Evolutionary conservation across 2,797 vertebrate genomes (phyloP).

Genomic region (Anniella stebbinsi): DNA sequence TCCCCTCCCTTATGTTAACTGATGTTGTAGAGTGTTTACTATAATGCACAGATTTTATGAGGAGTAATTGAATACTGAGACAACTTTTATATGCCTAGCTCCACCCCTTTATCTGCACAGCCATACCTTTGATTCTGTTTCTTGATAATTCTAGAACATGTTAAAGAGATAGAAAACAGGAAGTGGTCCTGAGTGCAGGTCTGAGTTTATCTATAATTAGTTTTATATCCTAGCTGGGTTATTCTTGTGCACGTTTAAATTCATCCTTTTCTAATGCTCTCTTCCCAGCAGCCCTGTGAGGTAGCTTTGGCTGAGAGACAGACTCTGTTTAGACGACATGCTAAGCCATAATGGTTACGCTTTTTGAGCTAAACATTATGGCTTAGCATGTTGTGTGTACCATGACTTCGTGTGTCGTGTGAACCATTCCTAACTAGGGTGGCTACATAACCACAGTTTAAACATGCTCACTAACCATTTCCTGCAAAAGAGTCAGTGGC

Average conservation of each 20-base stretch:
- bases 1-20: background rate
- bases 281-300: background rate
- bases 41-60: background rate
- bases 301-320: background rate
- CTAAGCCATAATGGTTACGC: too few species aligned
- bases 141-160: background rate
- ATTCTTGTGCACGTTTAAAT: background rate
- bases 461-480: too few species aligned
- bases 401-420: too few species aligned
- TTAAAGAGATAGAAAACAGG: background rate
- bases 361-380: too few species aligned
- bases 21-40: constrained; percentile 2
- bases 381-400: too few species aligned
- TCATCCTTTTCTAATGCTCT: constrained; percentile 1
- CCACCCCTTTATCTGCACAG: background rate
- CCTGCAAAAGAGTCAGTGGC: too few species aligned
- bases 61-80: background rate
- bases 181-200: background rate
- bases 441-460: too few species aligned
- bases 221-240: background rate
- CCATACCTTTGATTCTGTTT: background rate
- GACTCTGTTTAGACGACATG: too few species aligned
- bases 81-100: background rate
- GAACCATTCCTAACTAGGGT: too few species aligned
- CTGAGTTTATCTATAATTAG: constrained; percentile 4